Base-by-base conservation (phyloP, 1,140 invertebrate species). In the Drosophila navojoa region DNA sequence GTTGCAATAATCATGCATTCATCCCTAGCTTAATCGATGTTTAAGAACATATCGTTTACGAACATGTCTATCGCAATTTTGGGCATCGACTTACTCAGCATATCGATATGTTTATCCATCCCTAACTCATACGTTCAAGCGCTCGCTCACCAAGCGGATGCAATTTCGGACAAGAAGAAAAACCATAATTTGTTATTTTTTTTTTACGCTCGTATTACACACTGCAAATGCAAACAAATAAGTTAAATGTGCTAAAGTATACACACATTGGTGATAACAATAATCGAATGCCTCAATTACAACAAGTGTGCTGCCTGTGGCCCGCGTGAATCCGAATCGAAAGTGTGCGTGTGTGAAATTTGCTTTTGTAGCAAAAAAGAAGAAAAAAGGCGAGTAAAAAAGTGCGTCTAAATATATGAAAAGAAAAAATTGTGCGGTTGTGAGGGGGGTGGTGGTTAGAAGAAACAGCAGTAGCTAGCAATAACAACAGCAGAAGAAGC, bases 321-420 rank as follows among this genome's bases (percentile, higher is more conserved):
- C 71, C 71, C 71, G 71, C 71, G 71, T 69, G 64, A 73, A 73
- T 69, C 64, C 29, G 38, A 64, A 53, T 53, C 61, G 60, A 54
- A 68, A 60, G 61, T 74, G 67, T 60, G 71, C 57, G 71, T 70
- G 66, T 70, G 71, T 74, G 59, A 74, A 73, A 58, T 73, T 69
- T 69, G 71, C 71, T 55, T 59, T 16, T 53, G 50, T 58, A 74
- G 53, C 58, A 74, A 55, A 44, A 42, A 45, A 35, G 25, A 66
- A 69, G 44, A 53, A 45, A 35, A 25, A 66, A 69, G 63, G 70
- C 54, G 16, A 63, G 59, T 40, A 67, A 73, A 73, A 69, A 74
- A 74, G 71, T 74, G 71, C 71, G 71, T 74, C 57, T 69, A 71
- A 70, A 74, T 74, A 70, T 62, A 74, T 74, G 59, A 62, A 63